These are phyloP conservation scores for Neolamprologus kungweensis DNA, from an alignment of 2,113 vertebrate genomes.

Conservation along the genomic window DNA sequence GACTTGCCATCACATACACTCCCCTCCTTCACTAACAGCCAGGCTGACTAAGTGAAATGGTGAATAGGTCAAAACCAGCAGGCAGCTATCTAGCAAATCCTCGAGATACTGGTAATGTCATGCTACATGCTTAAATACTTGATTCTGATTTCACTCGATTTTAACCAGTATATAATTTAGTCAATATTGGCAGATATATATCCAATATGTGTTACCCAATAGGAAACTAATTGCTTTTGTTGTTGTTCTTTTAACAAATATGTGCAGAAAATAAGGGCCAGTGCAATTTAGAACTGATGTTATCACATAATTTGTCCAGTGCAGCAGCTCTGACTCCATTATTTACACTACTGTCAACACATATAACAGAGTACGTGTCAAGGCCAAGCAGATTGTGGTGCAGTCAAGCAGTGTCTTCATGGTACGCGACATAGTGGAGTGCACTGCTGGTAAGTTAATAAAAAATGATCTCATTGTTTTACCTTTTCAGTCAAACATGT, in stretches of 20 bases:
- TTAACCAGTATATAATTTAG: neutral
- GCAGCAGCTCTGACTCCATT: neutral
- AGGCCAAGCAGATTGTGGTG: neutral
- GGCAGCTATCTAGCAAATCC: neutral
- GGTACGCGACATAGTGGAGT: neutral
- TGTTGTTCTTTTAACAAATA: neutral
- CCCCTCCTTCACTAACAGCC: neutral
- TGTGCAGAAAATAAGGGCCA: neutral
- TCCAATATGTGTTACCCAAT: neutral
- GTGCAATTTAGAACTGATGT: neutral
- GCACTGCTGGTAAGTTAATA: neutral
- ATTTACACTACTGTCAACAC: neutral
- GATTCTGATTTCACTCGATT: neutral
- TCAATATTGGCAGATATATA: neutral
- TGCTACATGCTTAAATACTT: neutral
- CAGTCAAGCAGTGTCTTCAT: neutral
- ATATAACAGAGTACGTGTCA: neutral
- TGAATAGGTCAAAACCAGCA: neutral
- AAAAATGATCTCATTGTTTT: neutral
- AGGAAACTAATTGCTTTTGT: neutral
- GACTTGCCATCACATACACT: neutral
- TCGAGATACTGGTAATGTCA: neutral
- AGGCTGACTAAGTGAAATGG: neutral
- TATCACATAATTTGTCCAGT: neutral
- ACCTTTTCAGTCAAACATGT: neutral